Percentiles rank a stretch among this genome's conserved stretches.
Evolutionary conservation across 2,797 vertebrate species (phyloP).

Genomic region (Myotis planiceps): DNA sequence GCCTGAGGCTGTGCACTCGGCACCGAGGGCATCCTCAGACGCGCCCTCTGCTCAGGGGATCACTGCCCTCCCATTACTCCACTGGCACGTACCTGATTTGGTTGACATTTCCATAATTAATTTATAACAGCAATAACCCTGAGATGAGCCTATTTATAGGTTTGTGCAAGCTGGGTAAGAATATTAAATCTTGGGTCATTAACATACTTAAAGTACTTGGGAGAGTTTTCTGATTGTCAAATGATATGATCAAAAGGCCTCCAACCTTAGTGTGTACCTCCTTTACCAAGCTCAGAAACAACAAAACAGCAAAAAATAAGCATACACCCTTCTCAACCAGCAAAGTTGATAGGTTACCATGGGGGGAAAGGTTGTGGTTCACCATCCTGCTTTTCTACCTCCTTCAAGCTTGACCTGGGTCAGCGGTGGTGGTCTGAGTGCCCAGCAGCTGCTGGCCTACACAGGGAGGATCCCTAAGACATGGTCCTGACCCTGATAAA

Average conservation of each 20-base stretch:
- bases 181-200: constrained; percentile 86
- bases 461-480: neutral
- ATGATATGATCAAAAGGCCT: constrained; percentile 68
- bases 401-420: neutral
- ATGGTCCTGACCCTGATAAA: neutral
- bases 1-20: constrained; percentile 89
- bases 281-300: neutral
- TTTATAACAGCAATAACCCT: constrained; percentile 87
- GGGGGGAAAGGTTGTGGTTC: neutral
- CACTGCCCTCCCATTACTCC: constrained; percentile 88
- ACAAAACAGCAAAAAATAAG: neutral
- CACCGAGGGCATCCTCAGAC: constrained; percentile 81
- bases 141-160: constrained; percentile 88
- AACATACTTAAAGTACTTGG: constrained; percentile 85
- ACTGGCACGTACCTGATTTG: constrained; percentile 89
- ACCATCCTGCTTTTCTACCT: neutral
- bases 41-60: constrained; percentile 84
- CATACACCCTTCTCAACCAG: neutral
- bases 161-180: constrained; percentile 84
- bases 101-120: constrained; percentile 90
- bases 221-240: constrained; percentile 83
- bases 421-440: neutral
- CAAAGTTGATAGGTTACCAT: neutral
- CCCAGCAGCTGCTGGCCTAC: neutral
- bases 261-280: constrained; percentile 71